Conservation (phyloP, 2,797 vertebrate genomes). For the Aulostomus chinensis region DNA sequence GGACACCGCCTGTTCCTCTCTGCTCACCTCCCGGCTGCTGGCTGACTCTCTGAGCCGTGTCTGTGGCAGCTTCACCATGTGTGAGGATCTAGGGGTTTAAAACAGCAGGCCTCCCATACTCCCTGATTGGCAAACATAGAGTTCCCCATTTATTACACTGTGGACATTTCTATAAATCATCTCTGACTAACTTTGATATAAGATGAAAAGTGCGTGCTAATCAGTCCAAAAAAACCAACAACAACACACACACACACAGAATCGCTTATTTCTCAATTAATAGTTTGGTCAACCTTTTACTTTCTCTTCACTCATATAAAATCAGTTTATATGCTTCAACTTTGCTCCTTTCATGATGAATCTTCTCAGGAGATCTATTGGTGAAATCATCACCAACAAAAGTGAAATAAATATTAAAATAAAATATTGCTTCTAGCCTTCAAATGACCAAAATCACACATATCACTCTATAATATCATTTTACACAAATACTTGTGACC, state of each 20-base stretch:
- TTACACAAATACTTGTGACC: slow-evolving; percentile 10
- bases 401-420: slow-evolving; percentile 15
- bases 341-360: slow-evolving; percentile 9
- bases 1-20: slow-evolving; percentile 80
- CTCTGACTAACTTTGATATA: slow-evolving; percentile 57
- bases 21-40: slow-evolving; percentile 77
- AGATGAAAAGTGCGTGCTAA: slow-evolving; percentile 45
- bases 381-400: slow-evolving; percentile 2
- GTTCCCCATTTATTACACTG: slow-evolving; percentile 60
- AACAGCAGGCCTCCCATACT: slow-evolving; percentile 79
- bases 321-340: slow-evolving; percentile 4
- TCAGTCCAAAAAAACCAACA: slow-evolving; percentile 15
- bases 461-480: slow-evolving; percentile 13
- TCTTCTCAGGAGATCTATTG: slow-evolving; percentile 15
- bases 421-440: no score
- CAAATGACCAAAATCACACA: background rate
- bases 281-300: background rate
- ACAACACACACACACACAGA: background rate
- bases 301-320: slow-evolving; percentile 6
- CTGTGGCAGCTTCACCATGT: slow-evolving; percentile 80
- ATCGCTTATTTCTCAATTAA: slow-evolving; percentile 1
- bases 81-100: slow-evolving; percentile 83
- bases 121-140: slow-evolving; percentile 69
- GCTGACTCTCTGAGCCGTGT: slow-evolving; percentile 78
- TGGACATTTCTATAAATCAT: slow-evolving; percentile 56